phyloP scores from a whole-genome alignment of 2,888 invertebrate species.

The Choristoneura rosaceana region DNA sequence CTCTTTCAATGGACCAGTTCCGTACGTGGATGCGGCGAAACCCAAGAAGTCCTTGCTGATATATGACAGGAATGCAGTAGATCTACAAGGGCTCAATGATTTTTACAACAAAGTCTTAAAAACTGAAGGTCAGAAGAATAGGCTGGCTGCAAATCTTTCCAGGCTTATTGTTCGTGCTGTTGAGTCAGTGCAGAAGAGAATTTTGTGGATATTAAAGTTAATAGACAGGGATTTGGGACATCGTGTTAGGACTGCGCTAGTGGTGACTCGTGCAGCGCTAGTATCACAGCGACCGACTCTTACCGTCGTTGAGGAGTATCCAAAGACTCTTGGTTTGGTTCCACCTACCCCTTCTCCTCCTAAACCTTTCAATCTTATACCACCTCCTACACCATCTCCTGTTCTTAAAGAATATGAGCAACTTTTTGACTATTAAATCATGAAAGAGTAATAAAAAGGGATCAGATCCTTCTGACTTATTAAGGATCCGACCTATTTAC shows the following conservation, averaged over 20 bases:
- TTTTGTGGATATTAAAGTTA: background rate
- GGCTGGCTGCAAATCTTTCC: constrained; percentile 49
- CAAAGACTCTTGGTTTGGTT: background rate
- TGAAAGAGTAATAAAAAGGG: too few species aligned
- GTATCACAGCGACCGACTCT: background rate
- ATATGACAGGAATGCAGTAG: constrained; percentile 50
- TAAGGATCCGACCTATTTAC: too few species aligned
- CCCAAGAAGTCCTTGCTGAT: constrained; percentile 48
- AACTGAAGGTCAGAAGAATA: constrained; percentile 46
- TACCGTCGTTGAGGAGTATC: background rate
- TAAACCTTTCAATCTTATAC: too few species aligned
- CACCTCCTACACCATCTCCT: background rate
- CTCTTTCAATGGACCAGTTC: constrained; percentile 94
- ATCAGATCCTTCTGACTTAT: too few species aligned
- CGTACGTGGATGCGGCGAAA: constrained; percentile 75
- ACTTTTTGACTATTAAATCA: too few species aligned
- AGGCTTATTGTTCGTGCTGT: background rate
- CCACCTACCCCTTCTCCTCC: background rate
- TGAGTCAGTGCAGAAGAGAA: background rate
- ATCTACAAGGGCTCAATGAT: constrained; percentile 85
- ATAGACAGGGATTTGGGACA: background rate
- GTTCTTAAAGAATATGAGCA: too few species aligned
- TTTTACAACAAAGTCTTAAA: constrained; percentile 90
- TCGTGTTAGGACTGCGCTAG: background rate
- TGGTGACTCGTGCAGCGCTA: background rate